A percentile compares a stretch with the other conserved stretches of the same genome.
phyloP scores from a whole-genome alignment of 1,140 invertebrate genomes.

The Zophobas morio region DNA sequence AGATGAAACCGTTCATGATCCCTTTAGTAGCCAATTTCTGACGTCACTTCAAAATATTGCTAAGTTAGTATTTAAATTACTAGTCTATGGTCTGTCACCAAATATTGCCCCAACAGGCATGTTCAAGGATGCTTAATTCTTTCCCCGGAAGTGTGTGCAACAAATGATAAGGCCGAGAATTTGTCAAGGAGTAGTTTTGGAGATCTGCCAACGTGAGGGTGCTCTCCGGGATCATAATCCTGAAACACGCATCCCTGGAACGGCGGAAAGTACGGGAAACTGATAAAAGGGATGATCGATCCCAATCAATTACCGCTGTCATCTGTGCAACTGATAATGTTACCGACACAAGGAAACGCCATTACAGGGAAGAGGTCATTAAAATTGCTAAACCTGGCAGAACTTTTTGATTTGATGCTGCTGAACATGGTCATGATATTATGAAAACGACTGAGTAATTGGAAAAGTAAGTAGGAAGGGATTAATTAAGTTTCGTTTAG shows the following conservation, averaged over 20 bases:
- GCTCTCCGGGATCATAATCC: conserved; percentile 1
- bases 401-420: too few relatives aligned
- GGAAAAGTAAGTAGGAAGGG: too few relatives aligned
- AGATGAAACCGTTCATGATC: too few relatives aligned
- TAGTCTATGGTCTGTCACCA: too few relatives aligned
- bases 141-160: background rate
- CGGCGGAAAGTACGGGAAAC: background rate
- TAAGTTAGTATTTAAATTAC: too few relatives aligned
- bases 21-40: too few relatives aligned
- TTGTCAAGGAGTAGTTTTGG: conserved; percentile 11
- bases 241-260: background rate
- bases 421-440: too few relatives aligned
- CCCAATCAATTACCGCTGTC: background rate
- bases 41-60: too few relatives aligned
- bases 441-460: too few relatives aligned
- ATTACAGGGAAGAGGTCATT: background rate
- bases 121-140: background rate
- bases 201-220: conserved; percentile 3
- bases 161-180: conserved; percentile 23
- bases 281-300: background rate
- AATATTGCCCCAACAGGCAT: too few relatives aligned
- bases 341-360: background rate
- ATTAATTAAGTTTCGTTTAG: too few relatives aligned
- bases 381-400: background rate
- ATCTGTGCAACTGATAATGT: background rate